Conservation (phyloP, 2,888 invertebrate species). For the Apotomis betuletana region DNA sequence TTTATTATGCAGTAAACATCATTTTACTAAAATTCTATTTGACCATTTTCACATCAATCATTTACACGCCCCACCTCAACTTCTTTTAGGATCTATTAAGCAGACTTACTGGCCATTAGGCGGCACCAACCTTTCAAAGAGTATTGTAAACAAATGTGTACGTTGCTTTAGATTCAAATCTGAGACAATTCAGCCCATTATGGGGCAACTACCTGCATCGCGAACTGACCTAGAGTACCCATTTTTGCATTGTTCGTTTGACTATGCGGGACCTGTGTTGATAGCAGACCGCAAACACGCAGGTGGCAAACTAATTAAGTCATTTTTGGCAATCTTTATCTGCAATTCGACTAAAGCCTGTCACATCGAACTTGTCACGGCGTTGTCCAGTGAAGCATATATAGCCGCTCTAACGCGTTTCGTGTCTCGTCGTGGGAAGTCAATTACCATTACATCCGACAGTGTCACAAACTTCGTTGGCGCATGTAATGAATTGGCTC, state of each 20-base stretch:
- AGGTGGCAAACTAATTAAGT: neutral
- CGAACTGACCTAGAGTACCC: too few relatives aligned
- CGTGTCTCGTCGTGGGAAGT: neutral
- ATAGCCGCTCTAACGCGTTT: conserved; percentile 3
- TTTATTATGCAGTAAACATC: neutral
- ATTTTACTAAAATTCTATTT: neutral
- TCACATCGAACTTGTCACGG: conserved; percentile 10
- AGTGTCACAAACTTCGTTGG: neutral
- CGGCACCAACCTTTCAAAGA: conserved; percentile 19
- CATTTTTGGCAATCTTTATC: neutral
- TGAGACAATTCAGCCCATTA: too few relatives aligned
- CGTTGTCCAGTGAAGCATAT: conserved; percentile 2
- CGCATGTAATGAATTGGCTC: neutral
- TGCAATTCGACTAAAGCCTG: neutral
- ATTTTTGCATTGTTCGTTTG: neutral
- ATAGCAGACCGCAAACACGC: neutral
- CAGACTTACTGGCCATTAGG: conserved; percentile 26
- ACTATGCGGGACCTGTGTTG: neutral
- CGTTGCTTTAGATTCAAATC: neutral
- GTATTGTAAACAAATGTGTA: neutral
- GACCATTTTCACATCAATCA: neutral
- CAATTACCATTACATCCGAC: neutral
- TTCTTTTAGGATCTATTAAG: conserved; percentile 3
- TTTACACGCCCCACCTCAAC: conserved; percentile 19
- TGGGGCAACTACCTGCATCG: too few relatives aligned